These are phyloP conservation scores for Pampusana beccarii DNA, from an alignment of 2,113 vertebrate species.

Conservation along the genomic window DNA sequence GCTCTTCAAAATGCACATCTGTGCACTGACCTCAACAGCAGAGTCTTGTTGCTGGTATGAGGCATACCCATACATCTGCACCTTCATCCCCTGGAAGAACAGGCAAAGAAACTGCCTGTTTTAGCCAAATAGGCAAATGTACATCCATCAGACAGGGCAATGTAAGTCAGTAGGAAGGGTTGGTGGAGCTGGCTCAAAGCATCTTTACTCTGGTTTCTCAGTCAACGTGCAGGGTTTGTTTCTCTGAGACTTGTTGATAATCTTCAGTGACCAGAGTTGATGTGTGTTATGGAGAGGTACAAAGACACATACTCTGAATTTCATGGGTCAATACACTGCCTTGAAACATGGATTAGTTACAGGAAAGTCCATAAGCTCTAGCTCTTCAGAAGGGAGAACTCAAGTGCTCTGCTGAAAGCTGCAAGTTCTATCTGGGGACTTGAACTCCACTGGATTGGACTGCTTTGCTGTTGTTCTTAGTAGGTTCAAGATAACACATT, in stretches of 20 bases:
- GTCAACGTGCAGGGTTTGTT: background rate
- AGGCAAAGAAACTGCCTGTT: background rate
- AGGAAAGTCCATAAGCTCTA: background rate
- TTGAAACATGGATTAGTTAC: background rate
- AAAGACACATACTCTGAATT: background rate
- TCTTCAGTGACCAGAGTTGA: background rate
- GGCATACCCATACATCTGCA: background rate
- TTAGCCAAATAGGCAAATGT: background rate
- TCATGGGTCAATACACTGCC: background rate
- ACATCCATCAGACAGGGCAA: background rate
- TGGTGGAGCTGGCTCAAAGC: background rate
- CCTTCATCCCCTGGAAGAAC: background rate
- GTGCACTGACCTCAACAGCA: fast-evolving
- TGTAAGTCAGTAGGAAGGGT: background rate
- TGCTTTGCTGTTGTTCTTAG: background rate
- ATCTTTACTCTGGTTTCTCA: background rate
- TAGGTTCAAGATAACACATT: background rate
- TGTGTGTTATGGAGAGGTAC: background rate
- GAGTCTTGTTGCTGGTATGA: background rate
- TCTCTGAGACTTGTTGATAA: background rate
- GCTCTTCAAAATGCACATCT: background rate
- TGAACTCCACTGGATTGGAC: background rate
- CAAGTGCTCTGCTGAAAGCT: background rate
- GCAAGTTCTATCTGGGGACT: background rate
- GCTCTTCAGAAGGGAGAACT: background rate